Evolutionary conservation across 2,113 vertebrate genomes (phyloP).

Genomic region (Zingel zingel): DNA sequence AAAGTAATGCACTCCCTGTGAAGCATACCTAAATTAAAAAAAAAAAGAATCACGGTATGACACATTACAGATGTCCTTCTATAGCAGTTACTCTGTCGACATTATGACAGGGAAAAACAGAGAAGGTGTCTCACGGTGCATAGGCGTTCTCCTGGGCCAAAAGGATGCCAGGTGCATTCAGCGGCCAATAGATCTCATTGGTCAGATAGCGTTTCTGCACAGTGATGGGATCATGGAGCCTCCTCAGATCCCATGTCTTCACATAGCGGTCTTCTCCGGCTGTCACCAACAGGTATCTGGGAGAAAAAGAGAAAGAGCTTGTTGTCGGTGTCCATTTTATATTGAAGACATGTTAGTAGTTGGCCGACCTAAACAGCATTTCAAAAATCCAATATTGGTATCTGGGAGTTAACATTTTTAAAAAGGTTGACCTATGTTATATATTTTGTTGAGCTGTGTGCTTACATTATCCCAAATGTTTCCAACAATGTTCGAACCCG

Average conservation of each 20-base stretch:
- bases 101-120: background rate
- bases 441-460: no score
- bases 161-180: constrained; percentile 88
- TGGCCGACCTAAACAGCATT: background rate
- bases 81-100: no score
- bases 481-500: no score
- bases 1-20: constrained; percentile 93
- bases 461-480: no score
- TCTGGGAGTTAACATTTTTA: background rate
- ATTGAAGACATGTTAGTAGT: background rate
- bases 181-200: constrained; percentile 92
- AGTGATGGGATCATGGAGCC: constrained; percentile 86
- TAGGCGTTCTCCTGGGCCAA: constrained; percentile 92
- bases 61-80: no score
- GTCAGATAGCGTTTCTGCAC: constrained; percentile 89
- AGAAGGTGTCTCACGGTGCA: constrained; percentile 83
- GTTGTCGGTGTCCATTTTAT: background rate
- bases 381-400: background rate
- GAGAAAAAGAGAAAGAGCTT: background rate
- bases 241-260: constrained; percentile 94
- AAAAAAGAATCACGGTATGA: background rate
- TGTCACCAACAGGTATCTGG: constrained; percentile 90
- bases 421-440: no score
- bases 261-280: constrained; percentile 92
- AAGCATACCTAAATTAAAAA: constrained; percentile 80